Conservation (phyloP, 2,113 vertebrate species). For the Salminus brasiliensis region DNA sequence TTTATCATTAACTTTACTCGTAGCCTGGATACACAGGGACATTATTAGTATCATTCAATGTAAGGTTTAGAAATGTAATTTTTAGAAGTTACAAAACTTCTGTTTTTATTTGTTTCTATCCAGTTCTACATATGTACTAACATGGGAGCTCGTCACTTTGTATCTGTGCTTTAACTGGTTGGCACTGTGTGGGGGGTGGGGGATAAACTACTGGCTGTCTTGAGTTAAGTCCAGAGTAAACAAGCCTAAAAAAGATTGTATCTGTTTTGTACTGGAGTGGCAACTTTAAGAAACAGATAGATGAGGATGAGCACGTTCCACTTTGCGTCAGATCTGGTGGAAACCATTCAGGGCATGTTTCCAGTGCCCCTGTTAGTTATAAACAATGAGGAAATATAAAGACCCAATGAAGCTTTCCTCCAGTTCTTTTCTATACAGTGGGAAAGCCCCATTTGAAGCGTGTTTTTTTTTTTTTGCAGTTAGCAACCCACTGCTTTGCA, state of each 20-base stretch:
- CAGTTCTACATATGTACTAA: not conserved
- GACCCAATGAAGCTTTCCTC: not conserved
- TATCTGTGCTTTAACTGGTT: not conserved
- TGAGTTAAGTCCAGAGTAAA: not conserved
- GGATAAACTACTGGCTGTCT: not conserved
- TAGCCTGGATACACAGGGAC: too few species aligned
- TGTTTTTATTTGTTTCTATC: not conserved
- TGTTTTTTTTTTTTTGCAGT: slow-evolving; percentile 11
- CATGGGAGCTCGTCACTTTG: not conserved
- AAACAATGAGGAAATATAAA: slow-evolving; percentile 18
- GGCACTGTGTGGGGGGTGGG: not conserved
- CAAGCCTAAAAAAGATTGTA: not conserved
- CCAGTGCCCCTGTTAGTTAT: not conserved
- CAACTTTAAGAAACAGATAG: not conserved
- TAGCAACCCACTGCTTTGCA: not conserved
- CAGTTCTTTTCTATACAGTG: slow-evolving; percentile 3
- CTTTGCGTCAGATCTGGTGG: not conserved
- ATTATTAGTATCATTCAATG: too few species aligned
- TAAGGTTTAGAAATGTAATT: too few species aligned
- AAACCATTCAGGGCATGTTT: slow-evolving; percentile 2
- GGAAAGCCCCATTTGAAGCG: slow-evolving; percentile 46
- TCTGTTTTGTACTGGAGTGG: not conserved
- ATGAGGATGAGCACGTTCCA: not conserved
- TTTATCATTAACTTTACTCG: too few species aligned
- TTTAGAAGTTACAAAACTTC: too few species aligned